phyloP scores from a whole-genome alignment of 35 echinoderm and acorn worm genomes.

The Chiridota heheva region DNA sequence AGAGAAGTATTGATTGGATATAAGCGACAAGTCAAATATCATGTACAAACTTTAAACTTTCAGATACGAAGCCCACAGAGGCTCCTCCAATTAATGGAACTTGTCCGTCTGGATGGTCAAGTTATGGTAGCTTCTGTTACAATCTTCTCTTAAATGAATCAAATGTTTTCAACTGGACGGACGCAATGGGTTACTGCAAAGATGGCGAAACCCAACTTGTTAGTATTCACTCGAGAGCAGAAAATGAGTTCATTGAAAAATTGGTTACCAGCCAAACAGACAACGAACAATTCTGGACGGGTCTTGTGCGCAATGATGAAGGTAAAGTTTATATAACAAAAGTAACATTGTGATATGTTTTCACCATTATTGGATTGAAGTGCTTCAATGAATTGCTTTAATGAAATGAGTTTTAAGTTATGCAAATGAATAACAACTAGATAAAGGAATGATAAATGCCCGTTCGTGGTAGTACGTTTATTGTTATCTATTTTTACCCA shows the following conservation, averaged over 20 bases:
- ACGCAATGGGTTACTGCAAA: conserved; percentile 4
- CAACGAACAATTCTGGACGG: conserved; percentile 16
- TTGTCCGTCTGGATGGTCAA: conserved; percentile 20
- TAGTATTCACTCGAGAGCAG: conserved; percentile 42
- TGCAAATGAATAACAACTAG: too few species aligned
- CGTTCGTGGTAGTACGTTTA: too few species aligned
- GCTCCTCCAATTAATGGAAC: background rate
- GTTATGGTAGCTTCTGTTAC: conserved; percentile 13
- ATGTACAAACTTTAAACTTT: background rate
- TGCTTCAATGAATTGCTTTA: too few species aligned
- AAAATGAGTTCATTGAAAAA: conserved; percentile 28
- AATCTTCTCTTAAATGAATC: background rate
- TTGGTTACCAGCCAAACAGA: conserved; percentile 3
- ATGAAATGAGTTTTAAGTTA: too few species aligned
- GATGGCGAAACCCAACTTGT: conserved; percentile 3
- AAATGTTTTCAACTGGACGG: background rate
- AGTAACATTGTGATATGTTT: too few species aligned
- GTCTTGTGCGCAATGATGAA: conserved; percentile 16
- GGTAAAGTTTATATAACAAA: too few species aligned
- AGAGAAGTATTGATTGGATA: too few species aligned
- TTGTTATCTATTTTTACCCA: too few species aligned
- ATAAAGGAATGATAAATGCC: too few species aligned
- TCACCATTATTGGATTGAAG: too few species aligned
- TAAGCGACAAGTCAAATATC: too few species aligned
- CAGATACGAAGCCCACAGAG: conserved; percentile 18